Base-by-base conservation (phyloP, 2,797 vertebrate species). In the Lemur catta region DNA sequence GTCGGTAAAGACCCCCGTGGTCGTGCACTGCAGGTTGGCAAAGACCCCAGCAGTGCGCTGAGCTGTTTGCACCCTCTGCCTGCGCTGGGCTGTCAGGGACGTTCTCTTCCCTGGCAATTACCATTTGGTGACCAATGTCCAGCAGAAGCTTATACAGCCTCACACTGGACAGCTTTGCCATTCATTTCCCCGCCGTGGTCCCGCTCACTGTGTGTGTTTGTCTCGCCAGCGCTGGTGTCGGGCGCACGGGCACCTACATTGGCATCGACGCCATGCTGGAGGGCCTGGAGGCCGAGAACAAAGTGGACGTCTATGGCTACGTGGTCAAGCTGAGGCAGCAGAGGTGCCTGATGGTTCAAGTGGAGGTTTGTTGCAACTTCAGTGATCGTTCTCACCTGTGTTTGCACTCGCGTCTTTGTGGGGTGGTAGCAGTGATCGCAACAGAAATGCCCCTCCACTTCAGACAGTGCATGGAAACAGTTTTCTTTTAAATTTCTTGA, bases 271-370 rank as follows among this genome's bases (percentile, higher is more conserved):
- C 99, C 98, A 99, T 99, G 99, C 98, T 99, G 96, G 99, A 99
- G 97, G 99, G 99, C 55, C 98, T 99, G 96, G 99, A 99, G 76
- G 97, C 99, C 0, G 99, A 99, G 95, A 98, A 98, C 95, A 99
- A 98, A 93, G 99, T 99, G 95, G 99, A 99, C 94, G 99, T 99
- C 67, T 99, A 99, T 0, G 99, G 99, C 11, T 99, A 99, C 2
- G 98, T 99, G 0, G 99, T 99, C 72, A 99, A 98, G 94, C 99
- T 99, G 20, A 99, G 99, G 33, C 98, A 99, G 41, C 99, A 99
- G 98, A 98, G 99, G 20, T 99, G 99, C 91, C 99, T 99, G 61
- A 99, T 99, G 99, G 99, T 99, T 84, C 99, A 99, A 99, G 99
- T 99, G 0, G 99, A 99, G 99, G 99, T 99, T 98, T 15, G 35